Percentiles rank a stretch among this genome's conserved stretches.
Conservation (phyloP, 2,113 vertebrate species). For the Phycodurus eques region DNA sequence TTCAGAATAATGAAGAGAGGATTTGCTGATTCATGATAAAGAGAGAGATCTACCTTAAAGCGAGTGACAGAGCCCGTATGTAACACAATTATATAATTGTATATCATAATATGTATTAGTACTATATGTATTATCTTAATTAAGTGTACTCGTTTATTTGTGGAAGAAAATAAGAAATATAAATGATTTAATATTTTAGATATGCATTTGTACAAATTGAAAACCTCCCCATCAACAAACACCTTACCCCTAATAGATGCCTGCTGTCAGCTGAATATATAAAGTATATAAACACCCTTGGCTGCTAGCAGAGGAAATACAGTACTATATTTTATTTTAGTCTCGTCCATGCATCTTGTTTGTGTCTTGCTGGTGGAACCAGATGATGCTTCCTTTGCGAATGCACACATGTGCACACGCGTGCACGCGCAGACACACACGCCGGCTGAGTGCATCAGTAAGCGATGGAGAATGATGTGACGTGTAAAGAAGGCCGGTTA, state of each 20-base stretch:
- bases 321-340: not conserved
- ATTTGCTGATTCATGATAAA: too few relatives aligned
- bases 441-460: conserved; percentile 26
- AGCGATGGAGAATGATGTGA: conserved; percentile 39
- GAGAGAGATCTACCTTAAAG: too few relatives aligned
- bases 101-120: too few relatives aligned
- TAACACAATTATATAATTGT: too few relatives aligned
- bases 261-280: not conserved
- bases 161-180: not conserved
- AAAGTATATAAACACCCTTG: not conserved
- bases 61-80: too few relatives aligned
- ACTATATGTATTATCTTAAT: too few relatives aligned
- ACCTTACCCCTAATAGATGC: not conserved
- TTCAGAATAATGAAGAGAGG: too few relatives aligned
- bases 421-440: conserved; percentile 30
- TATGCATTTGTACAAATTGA: not conserved
- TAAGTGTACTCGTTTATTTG: not conserved
- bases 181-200: not conserved
- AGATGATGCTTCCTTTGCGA: conserved; percentile 26
- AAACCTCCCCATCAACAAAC: not conserved
- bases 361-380: conserved; percentile 33
- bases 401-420: conserved; percentile 17
- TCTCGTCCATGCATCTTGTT: conserved; percentile 2
- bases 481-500: conserved; percentile 40
- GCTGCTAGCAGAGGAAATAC: not conserved